phyloP scores from a whole-genome alignment of 2,113 vertebrate species.

The Thalassoma bifasciatum region DNA sequence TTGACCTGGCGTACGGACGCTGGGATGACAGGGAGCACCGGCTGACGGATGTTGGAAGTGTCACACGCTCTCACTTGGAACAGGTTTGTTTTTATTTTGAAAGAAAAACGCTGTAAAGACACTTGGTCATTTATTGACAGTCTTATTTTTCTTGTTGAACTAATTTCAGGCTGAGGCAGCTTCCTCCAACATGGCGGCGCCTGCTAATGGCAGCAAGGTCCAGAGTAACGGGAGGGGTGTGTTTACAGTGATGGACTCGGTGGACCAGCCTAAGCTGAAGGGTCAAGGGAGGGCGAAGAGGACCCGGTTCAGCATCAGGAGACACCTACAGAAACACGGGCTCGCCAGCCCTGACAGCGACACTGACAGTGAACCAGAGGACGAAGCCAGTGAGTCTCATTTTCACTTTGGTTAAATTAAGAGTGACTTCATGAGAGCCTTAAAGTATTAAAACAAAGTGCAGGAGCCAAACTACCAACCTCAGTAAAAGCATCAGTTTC shows the following conservation, averaged over 20 bases:
- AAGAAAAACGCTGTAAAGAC: no score
- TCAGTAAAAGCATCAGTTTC: no score
- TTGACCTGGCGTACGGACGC: conserved; percentile 94
- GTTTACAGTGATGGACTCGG: conserved; percentile 68
- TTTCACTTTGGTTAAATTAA: no score
- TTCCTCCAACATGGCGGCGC: not conserved
- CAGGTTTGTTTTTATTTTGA: not conserved
- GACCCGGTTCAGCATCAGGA: conserved; percentile 87
- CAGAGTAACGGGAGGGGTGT: conserved; percentile 48
- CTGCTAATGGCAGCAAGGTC: conserved; percentile 19
- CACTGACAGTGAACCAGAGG: conserved; percentile 89
- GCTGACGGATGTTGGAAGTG: conserved; percentile 94
- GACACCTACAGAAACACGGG: conserved; percentile 87
- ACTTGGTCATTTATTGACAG: no score
- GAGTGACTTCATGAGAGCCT: no score
- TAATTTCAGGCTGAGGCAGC: conserved; percentile 32
- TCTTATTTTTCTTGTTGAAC: not conserved
- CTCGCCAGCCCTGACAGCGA: conserved; percentile 77
- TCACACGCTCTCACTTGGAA: conserved; percentile 80
- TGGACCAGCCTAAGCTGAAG: conserved; percentile 86
- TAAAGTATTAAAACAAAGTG: no score
- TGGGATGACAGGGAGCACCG: conserved; percentile 96
- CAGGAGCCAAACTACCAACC: no score
- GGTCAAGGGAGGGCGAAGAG: conserved; percentile 84
- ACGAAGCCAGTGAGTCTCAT: conserved; percentile 83